phyloP scores from a whole-genome alignment of 2,113 vertebrate species.

The Eurypyga helias region DNA sequence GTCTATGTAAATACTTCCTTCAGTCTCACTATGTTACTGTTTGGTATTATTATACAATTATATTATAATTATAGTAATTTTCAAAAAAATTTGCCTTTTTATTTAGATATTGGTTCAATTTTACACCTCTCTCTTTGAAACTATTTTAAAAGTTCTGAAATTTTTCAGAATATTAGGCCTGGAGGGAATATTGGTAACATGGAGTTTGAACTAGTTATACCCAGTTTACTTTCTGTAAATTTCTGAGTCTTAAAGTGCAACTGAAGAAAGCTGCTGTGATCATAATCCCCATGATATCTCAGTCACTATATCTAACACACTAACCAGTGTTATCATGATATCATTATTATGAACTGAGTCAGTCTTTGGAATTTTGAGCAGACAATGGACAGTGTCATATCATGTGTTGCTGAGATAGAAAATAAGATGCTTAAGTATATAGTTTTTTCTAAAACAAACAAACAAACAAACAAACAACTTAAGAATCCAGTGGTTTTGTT shows the following conservation, averaged over 20 bases:
- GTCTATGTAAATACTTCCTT: not conserved
- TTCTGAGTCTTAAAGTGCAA: not conserved
- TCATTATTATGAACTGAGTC: not conserved
- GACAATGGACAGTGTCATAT: not conserved
- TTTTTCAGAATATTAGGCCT: not conserved
- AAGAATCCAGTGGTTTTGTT: not conserved
- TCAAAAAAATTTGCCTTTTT: not conserved
- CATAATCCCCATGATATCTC: not conserved
- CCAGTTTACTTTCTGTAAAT: not conserved
- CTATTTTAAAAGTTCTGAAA: not conserved
- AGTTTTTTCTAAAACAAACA: not conserved
- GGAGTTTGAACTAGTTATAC: not conserved
- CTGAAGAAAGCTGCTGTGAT: not conserved
- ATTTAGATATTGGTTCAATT: not conserved
- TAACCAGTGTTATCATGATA: not conserved
- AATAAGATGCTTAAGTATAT: not conserved
- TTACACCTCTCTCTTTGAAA: not conserved
- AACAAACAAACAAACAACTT: not conserved
- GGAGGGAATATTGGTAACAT: not conserved
- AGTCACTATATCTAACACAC: not conserved
- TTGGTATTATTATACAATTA: not conserved
- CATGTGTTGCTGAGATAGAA: not conserved
- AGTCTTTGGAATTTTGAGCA: not conserved
- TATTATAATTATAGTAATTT: not conserved
- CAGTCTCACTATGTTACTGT: not conserved